phyloP scores from a whole-genome alignment of 2,888 invertebrate species.

The Drosophila greeni region DNA sequence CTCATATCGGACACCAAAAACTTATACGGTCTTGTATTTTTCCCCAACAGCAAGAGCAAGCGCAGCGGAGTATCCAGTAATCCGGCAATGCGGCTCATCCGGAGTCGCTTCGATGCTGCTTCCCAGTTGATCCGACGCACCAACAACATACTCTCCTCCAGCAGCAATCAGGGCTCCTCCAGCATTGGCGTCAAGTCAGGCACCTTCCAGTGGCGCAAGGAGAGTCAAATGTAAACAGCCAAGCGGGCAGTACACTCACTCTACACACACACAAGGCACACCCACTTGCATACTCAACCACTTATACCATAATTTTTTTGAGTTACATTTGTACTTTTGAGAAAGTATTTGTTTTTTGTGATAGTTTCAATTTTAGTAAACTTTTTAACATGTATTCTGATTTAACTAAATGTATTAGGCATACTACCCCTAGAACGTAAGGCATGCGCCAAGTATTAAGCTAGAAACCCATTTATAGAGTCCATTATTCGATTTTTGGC shows the following conservation, averaged over 20 bases:
- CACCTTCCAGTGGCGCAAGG: constrained; percentile 79
- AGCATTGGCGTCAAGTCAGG: constrained; percentile 80
- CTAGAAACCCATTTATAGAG: constrained; percentile 38
- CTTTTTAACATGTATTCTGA: constrained; percentile 48
- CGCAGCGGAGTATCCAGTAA: constrained; percentile 92
- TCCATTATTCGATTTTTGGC: constrained; percentile 53
- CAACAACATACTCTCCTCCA: constrained; percentile 78
- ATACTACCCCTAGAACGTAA: constrained; percentile 39
- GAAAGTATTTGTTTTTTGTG: constrained; percentile 71
- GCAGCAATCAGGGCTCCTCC: constrained; percentile 79
- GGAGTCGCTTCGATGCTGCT: constrained; percentile 79
- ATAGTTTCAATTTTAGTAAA: constrained; percentile 72
- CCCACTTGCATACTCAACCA: constrained; percentile 32
- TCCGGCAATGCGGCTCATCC: constrained; percentile 89
- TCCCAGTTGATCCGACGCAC: constrained; percentile 79
- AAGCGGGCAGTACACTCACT: neutral
- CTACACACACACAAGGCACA: constrained; percentile 8
- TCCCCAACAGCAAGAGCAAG: constrained; percentile 81
- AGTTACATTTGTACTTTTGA: constrained; percentile 56
- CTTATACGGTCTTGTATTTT: neutral
- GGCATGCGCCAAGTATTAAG: constrained; percentile 65
- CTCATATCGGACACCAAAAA: too few species aligned
- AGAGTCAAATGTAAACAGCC: constrained; percentile 78
- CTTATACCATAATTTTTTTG: constrained; percentile 45
- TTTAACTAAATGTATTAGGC: constrained; percentile 46